Evolutionary conservation across 1,140 invertebrate species (phyloP).

Genomic region (Bilobella aurantiaca): DNA sequence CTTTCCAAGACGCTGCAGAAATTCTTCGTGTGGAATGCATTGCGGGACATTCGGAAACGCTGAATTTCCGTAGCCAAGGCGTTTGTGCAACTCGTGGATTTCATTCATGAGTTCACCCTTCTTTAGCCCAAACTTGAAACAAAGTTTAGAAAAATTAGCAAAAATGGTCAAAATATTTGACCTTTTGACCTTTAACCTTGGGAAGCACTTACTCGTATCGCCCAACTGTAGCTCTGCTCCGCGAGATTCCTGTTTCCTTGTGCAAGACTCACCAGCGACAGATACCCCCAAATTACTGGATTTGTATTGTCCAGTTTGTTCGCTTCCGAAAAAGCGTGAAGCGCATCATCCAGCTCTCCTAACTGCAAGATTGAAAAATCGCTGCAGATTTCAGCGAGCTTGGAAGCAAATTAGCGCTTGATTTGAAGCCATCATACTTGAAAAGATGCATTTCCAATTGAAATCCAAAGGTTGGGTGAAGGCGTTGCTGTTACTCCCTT

Average conservation of each 20-base stretch:
- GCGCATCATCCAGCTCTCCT: constrained; percentile 37
- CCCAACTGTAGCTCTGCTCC: constrained; percentile 32
- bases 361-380: constrained; percentile 32
- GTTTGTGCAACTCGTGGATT: constrained; percentile 21
- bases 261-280: constrained; percentile 39
- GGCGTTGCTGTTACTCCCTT: constrained; percentile 33
- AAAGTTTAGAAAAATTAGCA: neutral
- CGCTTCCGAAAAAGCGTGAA: constrained; percentile 38
- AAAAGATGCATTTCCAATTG: constrained; percentile 38
- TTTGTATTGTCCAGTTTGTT: constrained; percentile 39
- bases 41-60: constrained; percentile 24
- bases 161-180: no score
- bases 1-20: constrained; percentile 15
- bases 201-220: constrained; percentile 17
- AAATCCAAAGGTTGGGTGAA: constrained; percentile 39
- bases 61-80: constrained; percentile 23
- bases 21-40: constrained; percentile 28
- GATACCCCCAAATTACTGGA: constrained; percentile 39
- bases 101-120: constrained; percentile 22
- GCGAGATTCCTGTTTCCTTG: constrained; percentile 15
- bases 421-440: constrained; percentile 34
- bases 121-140: constrained; percentile 21
- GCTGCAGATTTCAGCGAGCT: neutral
- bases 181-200: no score
- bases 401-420: neutral